A percentile compares a stretch with the other conserved stretches of the same genome.
These are phyloP conservation scores for Ectropis crepuscularia DNA, from an alignment of 2,888 invertebrate species.

Conservation along the genomic window DNA sequence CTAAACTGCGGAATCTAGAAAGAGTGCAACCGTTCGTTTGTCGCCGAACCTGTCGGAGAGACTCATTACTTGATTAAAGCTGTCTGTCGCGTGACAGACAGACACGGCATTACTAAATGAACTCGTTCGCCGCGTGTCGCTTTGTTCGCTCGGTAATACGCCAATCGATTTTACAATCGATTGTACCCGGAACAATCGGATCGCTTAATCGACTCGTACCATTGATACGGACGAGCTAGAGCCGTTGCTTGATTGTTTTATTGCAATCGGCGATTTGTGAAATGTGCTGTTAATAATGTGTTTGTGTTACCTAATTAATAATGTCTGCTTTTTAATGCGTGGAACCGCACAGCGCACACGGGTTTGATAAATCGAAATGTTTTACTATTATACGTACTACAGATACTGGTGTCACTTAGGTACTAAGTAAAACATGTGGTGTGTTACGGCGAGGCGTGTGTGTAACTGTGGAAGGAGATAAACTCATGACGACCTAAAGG, in stretches of 20 bases:
- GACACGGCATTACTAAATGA: slow-evolving; percentile 41
- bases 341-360: not conserved
- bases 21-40: slow-evolving; percentile 10
- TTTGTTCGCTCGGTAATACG: slow-evolving; percentile 29
- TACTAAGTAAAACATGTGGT: too few relatives aligned
- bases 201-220: slow-evolving; percentile 33
- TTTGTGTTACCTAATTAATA: not conserved
- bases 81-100: slow-evolving; percentile 34
- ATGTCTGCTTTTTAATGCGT: not conserved
- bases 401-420: too few relatives aligned
- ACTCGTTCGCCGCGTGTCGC: slow-evolving; percentile 30
- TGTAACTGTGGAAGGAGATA: too few relatives aligned
- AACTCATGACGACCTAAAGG: too few relatives aligned
- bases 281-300: slow-evolving; percentile 3
- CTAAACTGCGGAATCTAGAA: not conserved
- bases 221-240: slow-evolving; percentile 19
- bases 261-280: slow-evolving; percentile 18
- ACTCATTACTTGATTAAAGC: slow-evolving; percentile 41
- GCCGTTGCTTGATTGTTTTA: slow-evolving; percentile 31
- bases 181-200: slow-evolving; percentile 36
- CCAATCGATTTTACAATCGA: slow-evolving; percentile 37
- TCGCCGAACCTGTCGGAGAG: not conserved
- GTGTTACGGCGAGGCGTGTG: too few relatives aligned
- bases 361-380: not conserved
- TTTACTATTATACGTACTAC: too few relatives aligned